Base-by-base conservation (phyloP, 53 echinoderm and acorn worm species). In the Actinopyga echinites region DNA sequence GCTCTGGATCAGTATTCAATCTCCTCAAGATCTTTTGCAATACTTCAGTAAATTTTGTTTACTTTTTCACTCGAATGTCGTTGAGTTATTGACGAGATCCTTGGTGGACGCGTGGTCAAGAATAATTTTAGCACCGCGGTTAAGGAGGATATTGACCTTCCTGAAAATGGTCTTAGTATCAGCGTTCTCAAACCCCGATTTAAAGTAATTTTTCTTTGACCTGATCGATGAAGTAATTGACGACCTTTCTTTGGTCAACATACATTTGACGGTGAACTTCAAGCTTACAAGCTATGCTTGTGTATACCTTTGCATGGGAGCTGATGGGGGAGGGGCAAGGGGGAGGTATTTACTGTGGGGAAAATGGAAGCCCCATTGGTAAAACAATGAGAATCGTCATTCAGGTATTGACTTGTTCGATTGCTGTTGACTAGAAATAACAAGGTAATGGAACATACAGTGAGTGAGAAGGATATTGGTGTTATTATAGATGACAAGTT, bases 101-200 rank as follows among this genome's bases (percentile, higher is more conserved):
- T 87, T 57, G 31, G 80, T 33, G 33, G 69, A 87, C 29, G 79
- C 81, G 37, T 80, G 69, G 23, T 75, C 58, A 25, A 81, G 87
- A 53, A 65, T 24, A 64, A 61, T 80, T 69, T 81, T 81, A 17
- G 13, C 63, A 21, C 56, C 68, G 13, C 56, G 67, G 68, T 87
- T 87, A 24, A 87, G 56, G 20, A 80, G 66, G n/a, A 32, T 35
- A 44, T 79, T 79, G 20, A 86, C 78, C 49, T 56, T 85, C 42
- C 45, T n/a, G 58, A 85, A 85, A 3, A 79, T 53, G 60, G 40
- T 79, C 21, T 87, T 87, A 31, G 63, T 57, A 82, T 87, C 82
- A 56, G 87, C 79, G 53, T 52, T 79, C 56, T 53, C 64, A 12
- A 86, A 38, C 60, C 79, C 49, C 9, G 35, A 49, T 21, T 49